Conservation (phyloP, 2,888 invertebrate genomes). For the Candidula unifasciata region DNA sequence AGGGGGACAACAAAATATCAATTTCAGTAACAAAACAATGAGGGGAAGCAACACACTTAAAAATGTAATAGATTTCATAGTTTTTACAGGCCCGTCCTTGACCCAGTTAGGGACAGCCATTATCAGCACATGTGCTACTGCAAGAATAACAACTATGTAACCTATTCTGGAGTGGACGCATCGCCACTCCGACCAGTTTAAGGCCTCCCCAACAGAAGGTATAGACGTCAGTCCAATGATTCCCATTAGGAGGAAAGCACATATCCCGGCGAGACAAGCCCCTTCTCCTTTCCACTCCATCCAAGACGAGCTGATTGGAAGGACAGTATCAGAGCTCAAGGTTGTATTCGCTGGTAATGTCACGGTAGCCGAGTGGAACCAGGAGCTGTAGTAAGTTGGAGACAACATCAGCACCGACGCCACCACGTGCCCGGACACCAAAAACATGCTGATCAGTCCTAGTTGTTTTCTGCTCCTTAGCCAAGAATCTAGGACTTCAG, state of each 20-base stretch:
- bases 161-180: constrained; percentile 70
- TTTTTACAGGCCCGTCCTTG: constrained; percentile 56
- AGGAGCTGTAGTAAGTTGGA: constrained; percentile 66
- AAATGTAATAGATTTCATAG: constrained; percentile 64
- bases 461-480: constrained; percentile 63
- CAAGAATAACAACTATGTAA: constrained; percentile 61
- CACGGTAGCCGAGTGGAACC: constrained; percentile 60
- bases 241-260: constrained; percentile 64
- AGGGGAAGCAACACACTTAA: constrained; percentile 64
- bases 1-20: constrained; percentile 63
- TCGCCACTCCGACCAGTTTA: constrained; percentile 74
- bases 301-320: constrained; percentile 54
- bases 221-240: constrained; percentile 65
- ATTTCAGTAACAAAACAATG: constrained; percentile 61
- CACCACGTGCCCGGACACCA: constrained; percentile 66
- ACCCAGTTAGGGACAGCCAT: constrained; percentile 68
- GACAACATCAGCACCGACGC: constrained; percentile 68
- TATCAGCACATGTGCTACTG: constrained; percentile 63
- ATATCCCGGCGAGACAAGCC: constrained; percentile 65
- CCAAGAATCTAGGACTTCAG: constrained; percentile 65
- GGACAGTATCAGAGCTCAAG: constrained; percentile 41
- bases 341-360: constrained; percentile 58
- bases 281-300: constrained; percentile 72
- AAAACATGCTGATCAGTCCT: constrained; percentile 65
- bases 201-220: constrained; percentile 64